phyloP scores from a whole-genome alignment of 2,888 invertebrate species.

The Cantharis rustica region DNA sequence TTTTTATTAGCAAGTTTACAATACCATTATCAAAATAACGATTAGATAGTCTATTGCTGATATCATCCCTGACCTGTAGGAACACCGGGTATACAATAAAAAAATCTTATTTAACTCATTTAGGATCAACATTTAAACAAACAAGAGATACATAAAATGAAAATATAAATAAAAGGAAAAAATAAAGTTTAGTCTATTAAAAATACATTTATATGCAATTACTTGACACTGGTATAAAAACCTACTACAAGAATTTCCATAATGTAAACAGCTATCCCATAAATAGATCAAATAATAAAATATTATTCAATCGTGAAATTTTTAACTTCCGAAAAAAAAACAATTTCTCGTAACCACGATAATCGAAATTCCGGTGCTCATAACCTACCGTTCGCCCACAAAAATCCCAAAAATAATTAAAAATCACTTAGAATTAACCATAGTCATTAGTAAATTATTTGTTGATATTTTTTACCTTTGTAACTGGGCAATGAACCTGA shows the following conservation, averaged over 20 bases:
- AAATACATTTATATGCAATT: background rate
- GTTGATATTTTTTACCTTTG: background rate
- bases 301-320: background rate
- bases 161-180: background rate
- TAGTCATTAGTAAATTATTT: slow-evolving; percentile 21
- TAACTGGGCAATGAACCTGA: slow-evolving; percentile 21
- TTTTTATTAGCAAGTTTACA: slow-evolving; percentile 18
- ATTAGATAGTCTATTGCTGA: slow-evolving; percentile 26
- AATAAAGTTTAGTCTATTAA: background rate
- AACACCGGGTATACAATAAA: slow-evolving; percentile 4
- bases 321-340: background rate
- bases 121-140: background rate
- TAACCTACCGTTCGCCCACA: background rate
- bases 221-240: background rate
- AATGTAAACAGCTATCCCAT: background rate
- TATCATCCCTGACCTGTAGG: slow-evolving; percentile 31
- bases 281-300: background rate
- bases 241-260: background rate
- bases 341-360: background rate
- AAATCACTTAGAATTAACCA: slow-evolving; percentile 7
- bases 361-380: background rate
- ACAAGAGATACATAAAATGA: background rate
- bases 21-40: slow-evolving; percentile 31
- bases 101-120: background rate
- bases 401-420: slow-evolving; percentile 13